phyloP scores from a whole-genome alignment of 64 coral and sea anemone genomes.

The Anthopleura sola region DNA sequence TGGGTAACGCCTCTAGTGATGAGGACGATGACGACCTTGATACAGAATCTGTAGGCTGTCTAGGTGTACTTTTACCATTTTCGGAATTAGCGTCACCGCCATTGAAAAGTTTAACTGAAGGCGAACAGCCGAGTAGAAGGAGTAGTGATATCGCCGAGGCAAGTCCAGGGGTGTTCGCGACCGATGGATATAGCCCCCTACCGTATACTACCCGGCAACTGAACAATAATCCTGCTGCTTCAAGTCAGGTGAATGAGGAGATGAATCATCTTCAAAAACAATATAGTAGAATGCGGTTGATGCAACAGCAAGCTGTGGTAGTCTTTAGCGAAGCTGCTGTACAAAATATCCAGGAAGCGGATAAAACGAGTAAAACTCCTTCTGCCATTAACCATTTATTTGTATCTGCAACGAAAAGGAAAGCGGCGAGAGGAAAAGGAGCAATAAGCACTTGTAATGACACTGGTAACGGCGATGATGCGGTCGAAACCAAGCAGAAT shows the following conservation, averaged over 20 bases:
- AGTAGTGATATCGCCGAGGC: constrained; percentile 74
- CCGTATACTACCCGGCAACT: constrained; percentile 73
- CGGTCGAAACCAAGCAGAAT: constrained; percentile 24
- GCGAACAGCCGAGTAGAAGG: constrained; percentile 35
- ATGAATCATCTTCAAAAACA: constrained; percentile 82
- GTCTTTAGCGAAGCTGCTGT: constrained; percentile 90
- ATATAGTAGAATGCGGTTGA: constrained; percentile 84
- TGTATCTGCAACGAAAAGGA: constrained; percentile 77
- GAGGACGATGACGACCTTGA: constrained; percentile 89
- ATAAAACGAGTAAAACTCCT: constrained; percentile 60
- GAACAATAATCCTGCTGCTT: constrained; percentile 29
- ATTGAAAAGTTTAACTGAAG: constrained; percentile 42
- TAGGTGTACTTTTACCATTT: constrained; percentile 87
- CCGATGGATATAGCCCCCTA: constrained; percentile 66
- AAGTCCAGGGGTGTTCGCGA: constrained; percentile 84
- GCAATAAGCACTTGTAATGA: constrained; percentile 2
- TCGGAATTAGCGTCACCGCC: constrained; percentile 65
- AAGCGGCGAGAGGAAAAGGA: constrained; percentile 26
- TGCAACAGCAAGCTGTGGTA: constrained; percentile 97
- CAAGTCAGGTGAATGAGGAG: constrained; percentile 46
- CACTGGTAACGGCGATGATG: constrained; percentile 21
- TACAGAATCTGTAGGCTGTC: constrained; percentile 74
- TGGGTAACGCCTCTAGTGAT: constrained; percentile 77
- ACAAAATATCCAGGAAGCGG: constrained; percentile 84
- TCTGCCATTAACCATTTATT: constrained; percentile 96